Conservation (phyloP, 2,888 invertebrate species). For the Alloplasta piceator region DNA sequence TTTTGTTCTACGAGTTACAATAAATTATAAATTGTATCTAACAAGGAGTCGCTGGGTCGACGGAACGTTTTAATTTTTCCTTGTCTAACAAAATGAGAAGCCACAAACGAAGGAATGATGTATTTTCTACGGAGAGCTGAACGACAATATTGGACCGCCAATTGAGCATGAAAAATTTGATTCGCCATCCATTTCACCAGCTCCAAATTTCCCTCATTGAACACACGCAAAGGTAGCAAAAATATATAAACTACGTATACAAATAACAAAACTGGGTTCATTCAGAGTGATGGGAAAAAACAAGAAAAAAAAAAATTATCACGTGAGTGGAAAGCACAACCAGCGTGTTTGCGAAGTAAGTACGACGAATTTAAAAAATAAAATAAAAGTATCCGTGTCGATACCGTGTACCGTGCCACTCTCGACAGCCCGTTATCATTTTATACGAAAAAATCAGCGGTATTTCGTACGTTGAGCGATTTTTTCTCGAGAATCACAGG, state of each 20-base stretch:
- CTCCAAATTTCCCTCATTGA: constrained; percentile 25
- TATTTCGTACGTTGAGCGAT: background rate
- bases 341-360: constrained; percentile 64
- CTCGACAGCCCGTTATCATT: constrained; percentile 22
- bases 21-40: constrained; percentile 56
- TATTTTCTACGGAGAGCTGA: background rate
- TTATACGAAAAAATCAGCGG: background rate
- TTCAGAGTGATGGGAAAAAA: constrained; percentile 21
- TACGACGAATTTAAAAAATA: constrained; percentile 26
- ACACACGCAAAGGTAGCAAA: constrained; percentile 28
- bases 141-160: background rate
- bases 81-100: constrained; percentile 1
- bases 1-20: constrained; percentile 31
- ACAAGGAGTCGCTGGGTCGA: constrained; percentile 1
- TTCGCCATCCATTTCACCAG: constrained; percentile 3
- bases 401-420: constrained; percentile 60
- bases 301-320: constrained; percentile 43
- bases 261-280: constrained; percentile 52
- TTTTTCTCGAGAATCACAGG: constrained; percentile 61
- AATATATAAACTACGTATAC: constrained; percentile 40
- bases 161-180: constrained; percentile 11
- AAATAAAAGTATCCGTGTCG: constrained; percentile 39
- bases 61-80: constrained; percentile 4
- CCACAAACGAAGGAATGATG: constrained; percentile 29
- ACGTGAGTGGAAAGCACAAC: constrained; percentile 67